Conservation (phyloP, 2,888 invertebrate genomes). For the Hermodice carunculata region DNA sequence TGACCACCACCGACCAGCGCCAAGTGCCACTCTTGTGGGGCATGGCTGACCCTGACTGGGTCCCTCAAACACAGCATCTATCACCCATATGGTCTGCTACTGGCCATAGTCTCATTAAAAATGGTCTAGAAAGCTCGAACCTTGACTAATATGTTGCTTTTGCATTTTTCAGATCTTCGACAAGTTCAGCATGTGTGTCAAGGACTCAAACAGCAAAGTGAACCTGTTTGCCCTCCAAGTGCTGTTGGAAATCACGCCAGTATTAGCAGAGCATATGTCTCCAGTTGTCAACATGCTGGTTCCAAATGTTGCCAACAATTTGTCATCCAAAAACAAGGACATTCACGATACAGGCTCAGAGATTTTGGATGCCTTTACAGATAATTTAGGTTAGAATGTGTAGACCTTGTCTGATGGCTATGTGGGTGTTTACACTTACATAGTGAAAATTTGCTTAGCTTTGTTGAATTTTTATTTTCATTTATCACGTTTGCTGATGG, state of each 20-base stretch:
- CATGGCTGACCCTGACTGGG: too few relatives aligned
- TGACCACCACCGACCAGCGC: too few relatives aligned
- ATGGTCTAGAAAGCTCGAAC: too few relatives aligned
- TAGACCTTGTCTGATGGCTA: background rate
- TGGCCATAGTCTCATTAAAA: too few relatives aligned
- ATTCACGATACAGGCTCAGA: slow-evolving; percentile 60
- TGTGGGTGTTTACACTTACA: too few relatives aligned
- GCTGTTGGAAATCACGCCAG: slow-evolving; percentile 51
- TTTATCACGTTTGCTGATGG: too few relatives aligned
- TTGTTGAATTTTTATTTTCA: too few relatives aligned
- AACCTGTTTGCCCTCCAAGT: slow-evolving; percentile 65
- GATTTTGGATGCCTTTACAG: slow-evolving; percentile 58
- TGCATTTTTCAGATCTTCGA: slow-evolving; percentile 64
- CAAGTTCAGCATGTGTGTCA: slow-evolving; percentile 66
- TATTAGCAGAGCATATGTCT: slow-evolving; percentile 52
- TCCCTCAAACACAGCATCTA: too few relatives aligned
- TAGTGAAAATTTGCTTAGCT: too few relatives aligned
- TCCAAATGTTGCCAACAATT: slow-evolving; percentile 60
- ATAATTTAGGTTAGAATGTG: slow-evolving; percentile 56
- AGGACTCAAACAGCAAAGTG: slow-evolving; percentile 69
- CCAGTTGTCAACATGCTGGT: slow-evolving; percentile 59
- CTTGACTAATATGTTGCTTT: too few relatives aligned
- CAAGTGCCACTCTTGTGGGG: too few relatives aligned
- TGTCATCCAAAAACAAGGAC: slow-evolving; percentile 67
- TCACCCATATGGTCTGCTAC: too few relatives aligned